Percentiles rank a stretch among this genome's conserved stretches.
phyloP scores from a whole-genome alignment of 2,797 vertebrate species.

The Phataginus tetradactyla region DNA sequence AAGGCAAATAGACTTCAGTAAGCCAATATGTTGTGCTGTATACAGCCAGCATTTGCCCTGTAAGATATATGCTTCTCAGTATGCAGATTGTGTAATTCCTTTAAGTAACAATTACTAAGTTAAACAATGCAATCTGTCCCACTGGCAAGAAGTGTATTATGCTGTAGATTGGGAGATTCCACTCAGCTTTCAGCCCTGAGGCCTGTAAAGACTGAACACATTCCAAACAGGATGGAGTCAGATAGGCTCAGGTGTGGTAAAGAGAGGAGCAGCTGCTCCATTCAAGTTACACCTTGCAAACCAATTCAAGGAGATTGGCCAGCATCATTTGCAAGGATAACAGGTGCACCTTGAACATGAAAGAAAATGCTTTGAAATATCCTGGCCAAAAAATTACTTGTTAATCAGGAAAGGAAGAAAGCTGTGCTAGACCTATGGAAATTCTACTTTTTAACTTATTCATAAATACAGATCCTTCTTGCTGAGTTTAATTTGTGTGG shows the following conservation, averaged over 20 bases:
- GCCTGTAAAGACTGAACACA: slow-evolving; percentile 55
- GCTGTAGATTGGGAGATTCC: slow-evolving; percentile 75
- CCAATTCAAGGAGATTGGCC: slow-evolving; percentile 59
- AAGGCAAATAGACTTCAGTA: slow-evolving; percentile 76
- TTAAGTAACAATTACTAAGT: slow-evolving; percentile 87
- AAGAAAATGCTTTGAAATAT: slow-evolving; percentile 57
- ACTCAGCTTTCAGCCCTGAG: slow-evolving; percentile 73
- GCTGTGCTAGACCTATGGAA: not conserved
- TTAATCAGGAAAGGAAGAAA: slow-evolving; percentile 48
- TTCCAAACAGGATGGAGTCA: slow-evolving; percentile 61
- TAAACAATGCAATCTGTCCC: slow-evolving; percentile 87
- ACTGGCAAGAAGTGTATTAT: slow-evolving; percentile 74
- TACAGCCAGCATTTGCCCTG: slow-evolving; percentile 79
- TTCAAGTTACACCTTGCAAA: slow-evolving; percentile 70
- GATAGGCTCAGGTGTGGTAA: slow-evolving; percentile 68
- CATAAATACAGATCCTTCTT: not conserved
- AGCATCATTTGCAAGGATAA: slow-evolving; percentile 50
- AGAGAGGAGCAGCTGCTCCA: slow-evolving; percentile 63
- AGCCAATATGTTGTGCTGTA: slow-evolving; percentile 60
- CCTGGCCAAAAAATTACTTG: slow-evolving; percentile 11
- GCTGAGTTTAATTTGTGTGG: not conserved
- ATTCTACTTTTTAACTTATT: not conserved
- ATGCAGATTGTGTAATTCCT: slow-evolving; percentile 81
- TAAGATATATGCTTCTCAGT: slow-evolving; percentile 81
- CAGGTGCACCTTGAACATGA: slow-evolving; percentile 55